phyloP scores from a whole-genome alignment of 2,888 invertebrate genomes.

The Polydrusus cervinus region DNA sequence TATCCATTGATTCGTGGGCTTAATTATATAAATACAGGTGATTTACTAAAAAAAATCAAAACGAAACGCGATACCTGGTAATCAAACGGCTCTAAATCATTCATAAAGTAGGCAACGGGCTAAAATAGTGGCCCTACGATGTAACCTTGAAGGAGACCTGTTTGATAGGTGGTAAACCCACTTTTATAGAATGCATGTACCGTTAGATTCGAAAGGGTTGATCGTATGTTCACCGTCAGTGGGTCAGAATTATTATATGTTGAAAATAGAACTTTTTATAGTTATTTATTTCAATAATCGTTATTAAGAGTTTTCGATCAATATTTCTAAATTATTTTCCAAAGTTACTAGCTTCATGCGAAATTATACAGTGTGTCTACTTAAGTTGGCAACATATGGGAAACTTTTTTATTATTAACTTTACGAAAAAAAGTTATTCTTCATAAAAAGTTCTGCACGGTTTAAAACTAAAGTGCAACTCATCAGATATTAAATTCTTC shows the following conservation, averaged over 20 bases:
- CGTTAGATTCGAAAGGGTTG: conserved; percentile 14
- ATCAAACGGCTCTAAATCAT: conserved; percentile 15
- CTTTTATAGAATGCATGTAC: conserved; percentile 17
- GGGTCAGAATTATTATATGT: conserved; percentile 6
- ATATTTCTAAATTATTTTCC: too few species aligned
- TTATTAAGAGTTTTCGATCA: too few species aligned
- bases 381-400: too few species aligned
- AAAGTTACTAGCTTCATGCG: too few species aligned
- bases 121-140: conserved; percentile 6
- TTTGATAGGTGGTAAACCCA: conserved; percentile 10
- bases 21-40: neutral
- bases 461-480: too few species aligned
- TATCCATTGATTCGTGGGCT: neutral
- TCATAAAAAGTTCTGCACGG: too few species aligned
- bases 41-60: neutral
- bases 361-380: too few species aligned
- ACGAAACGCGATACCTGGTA: conserved; percentile 4
- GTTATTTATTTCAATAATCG: neutral
- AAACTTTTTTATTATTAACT: too few species aligned
- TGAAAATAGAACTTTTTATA: neutral
- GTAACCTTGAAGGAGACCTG: conserved; percentile 14
- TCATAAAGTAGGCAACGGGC: conserved; percentile 1
- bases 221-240: too few species aligned
- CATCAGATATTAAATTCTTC: too few species aligned
- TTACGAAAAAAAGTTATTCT: too few species aligned